Percentiles rank a stretch among this genome's conserved stretches.
Evolutionary conservation across 1,140 invertebrate species (phyloP).

Genomic region (Atopsyche davidsoni): DNA sequence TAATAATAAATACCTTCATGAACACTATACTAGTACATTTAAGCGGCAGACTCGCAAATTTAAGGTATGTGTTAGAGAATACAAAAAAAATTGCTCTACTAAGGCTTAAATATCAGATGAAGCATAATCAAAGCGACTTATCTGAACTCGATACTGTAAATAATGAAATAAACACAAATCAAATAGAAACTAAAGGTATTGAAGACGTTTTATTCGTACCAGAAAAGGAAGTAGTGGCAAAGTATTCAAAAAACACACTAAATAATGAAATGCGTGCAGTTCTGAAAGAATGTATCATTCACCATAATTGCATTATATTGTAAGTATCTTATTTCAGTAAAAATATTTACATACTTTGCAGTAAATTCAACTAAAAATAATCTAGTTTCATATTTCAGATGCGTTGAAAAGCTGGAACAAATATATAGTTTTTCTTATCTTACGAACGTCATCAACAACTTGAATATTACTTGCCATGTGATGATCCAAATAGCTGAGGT

Average conservation of each 20-base stretch:
- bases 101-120: no score
- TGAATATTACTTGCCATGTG: conserved; percentile 26
- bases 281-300: conserved; percentile 24
- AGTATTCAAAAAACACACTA: conserved; percentile 13
- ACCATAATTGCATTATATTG: conserved; percentile 21
- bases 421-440: conserved; percentile 27
- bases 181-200: neutral
- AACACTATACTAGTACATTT: conserved; percentile 25
- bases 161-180: neutral
- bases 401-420: conserved; percentile 20
- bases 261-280: conserved; percentile 18
- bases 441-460: conserved; percentile 23
- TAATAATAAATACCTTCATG: conserved; percentile 27
- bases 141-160: no score
- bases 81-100: conserved; percentile 10
- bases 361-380: conserved; percentile 1
- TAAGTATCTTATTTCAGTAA: conserved; percentile 14
- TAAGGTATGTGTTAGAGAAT: conserved; percentile 22
- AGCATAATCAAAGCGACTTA: no score
- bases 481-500: conserved; percentile 28
- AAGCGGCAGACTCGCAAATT: conserved; percentile 20
- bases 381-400: conserved; percentile 19
- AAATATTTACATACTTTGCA: neutral
- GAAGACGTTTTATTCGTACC: neutral
- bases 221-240: neutral